phyloP scores from a whole-genome alignment of 1,140 invertebrate species.

The Drosophila quadrilineata region DNA sequence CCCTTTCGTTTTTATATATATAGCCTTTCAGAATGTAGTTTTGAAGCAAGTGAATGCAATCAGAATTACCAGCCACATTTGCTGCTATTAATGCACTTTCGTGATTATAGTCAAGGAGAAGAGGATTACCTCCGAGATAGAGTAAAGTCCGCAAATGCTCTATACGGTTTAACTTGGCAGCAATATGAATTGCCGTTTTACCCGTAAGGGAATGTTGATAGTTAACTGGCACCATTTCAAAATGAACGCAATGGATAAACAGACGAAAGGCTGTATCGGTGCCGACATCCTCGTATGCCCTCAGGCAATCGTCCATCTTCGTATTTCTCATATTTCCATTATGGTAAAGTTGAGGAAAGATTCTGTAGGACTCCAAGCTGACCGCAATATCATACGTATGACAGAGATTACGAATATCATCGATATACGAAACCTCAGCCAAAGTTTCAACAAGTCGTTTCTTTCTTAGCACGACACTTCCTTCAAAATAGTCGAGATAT shows the following conservation, averaged over 20 bases:
- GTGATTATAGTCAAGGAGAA: constrained; percentile 84
- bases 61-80: constrained; percentile 42
- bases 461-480: constrained; percentile 32
- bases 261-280: constrained; percentile 83
- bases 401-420: constrained; percentile 44
- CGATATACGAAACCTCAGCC: constrained; percentile 34
- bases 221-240: constrained; percentile 86
- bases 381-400: too few species aligned
- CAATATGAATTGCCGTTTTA: constrained; percentile 88
- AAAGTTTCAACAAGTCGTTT: background rate
- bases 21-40: constrained; percentile 42
- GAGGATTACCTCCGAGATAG: constrained; percentile 86
- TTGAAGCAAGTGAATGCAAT: constrained; percentile 54
- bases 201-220: constrained; percentile 86
- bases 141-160: constrained; percentile 85
- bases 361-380: constrained; percentile 22
- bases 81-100: constrained; percentile 88
- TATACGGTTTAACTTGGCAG: constrained; percentile 85
- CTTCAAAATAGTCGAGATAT: constrained; percentile 55
- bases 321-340: constrained; percentile 72
- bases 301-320: constrained; percentile 54
- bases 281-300: constrained; percentile 57
- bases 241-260: constrained; percentile 85
- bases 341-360: constrained; percentile 47
- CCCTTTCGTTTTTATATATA: constrained; percentile 29